Evolutionary conservation across 1,140 invertebrate species (phyloP), one percentile per base, ranked within the genome.

Genomic region (Papilio polyxenes): DNA sequence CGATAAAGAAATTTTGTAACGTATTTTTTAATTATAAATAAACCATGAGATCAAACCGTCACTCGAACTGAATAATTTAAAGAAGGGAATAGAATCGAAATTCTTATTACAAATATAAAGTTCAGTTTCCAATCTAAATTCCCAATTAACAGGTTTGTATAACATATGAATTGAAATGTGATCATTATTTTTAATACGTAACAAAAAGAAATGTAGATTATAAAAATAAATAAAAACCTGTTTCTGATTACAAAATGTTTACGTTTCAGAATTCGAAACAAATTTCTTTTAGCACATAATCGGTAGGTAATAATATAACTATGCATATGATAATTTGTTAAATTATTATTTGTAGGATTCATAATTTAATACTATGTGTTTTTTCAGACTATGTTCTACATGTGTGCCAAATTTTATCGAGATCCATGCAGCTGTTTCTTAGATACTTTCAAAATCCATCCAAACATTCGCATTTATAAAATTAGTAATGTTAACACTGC

Each of bases 191-290:
- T 72, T 65, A 31, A 13, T 37, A 72, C 23, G 23, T 23, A 72
- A 72, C 31, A 40, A 40, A 8, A 72, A 31, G 62, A 69, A 31
- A 72, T 72, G 31, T 72, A 37, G 65, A 72, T 72, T 37, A 72
- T 72, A 72, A 72, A 15, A 72, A 15, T 40, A 40, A 59, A 53
- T 65, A 31, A 65, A 72, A 72, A 72, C 65, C 11, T 72, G 31
- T 72, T 37, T 15, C 31, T 65, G 8, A 69, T 75, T 75, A 75
- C 20, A 44, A 49, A 49, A 75, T 75, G 48, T 75, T 75, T 44
- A 75, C 44, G 31, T 77, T 77, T 51, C 75, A 77, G 75, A 49
- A 11, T 77, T 56, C 44, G 11, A 53, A 77, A 77, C 75, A 77
- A 77, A 77, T 77, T 76, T 76, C 44, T 20, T 13, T 76, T 53